These are phyloP conservation scores for Hipparchia semele DNA, from an alignment of 2,888 invertebrate genomes.

Conservation along the genomic window DNA sequence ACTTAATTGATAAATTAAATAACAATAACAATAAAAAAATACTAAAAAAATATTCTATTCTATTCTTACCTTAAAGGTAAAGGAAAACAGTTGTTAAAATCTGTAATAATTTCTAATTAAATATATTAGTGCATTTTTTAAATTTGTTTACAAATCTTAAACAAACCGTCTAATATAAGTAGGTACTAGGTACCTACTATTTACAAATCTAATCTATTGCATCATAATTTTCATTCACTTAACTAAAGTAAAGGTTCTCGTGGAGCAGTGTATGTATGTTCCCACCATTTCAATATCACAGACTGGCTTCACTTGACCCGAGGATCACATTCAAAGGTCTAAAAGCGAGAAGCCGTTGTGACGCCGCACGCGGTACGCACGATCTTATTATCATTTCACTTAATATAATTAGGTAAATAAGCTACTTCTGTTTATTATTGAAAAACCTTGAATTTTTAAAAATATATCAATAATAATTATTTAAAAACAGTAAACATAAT, in stretches of 20 bases:
- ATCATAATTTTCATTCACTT: background rate
- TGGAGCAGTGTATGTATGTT: slow-evolving; percentile 20
- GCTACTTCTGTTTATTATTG: too few species aligned
- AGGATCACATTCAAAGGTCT: slow-evolving; percentile 45
- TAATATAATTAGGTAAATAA: background rate
- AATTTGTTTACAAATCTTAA: too few species aligned
- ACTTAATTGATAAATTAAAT: too few species aligned
- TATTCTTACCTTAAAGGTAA: too few species aligned
- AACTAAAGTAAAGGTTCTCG: background rate
- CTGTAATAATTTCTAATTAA: too few species aligned
- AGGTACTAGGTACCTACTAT: background rate
- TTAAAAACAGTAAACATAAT: too few species aligned
- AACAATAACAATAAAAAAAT: too few species aligned
- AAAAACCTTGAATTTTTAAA: background rate
- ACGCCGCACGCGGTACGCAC: slow-evolving; percentile 2
- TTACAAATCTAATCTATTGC: background rate
- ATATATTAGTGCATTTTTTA: too few species aligned
- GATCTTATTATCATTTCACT: slow-evolving; percentile 1
- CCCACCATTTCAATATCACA: slow-evolving; percentile 42
- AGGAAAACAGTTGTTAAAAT: too few species aligned
- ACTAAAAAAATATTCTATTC: too few species aligned
- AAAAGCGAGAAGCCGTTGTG: slow-evolving; percentile 1
- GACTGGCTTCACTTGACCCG: slow-evolving; percentile 46
- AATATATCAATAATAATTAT: background rate
- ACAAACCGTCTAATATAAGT: too few species aligned